These are phyloP conservation scores for Nipponacmea schrenckii DNA, from an alignment of 2,888 invertebrate species.

Conservation along the genomic window DNA sequence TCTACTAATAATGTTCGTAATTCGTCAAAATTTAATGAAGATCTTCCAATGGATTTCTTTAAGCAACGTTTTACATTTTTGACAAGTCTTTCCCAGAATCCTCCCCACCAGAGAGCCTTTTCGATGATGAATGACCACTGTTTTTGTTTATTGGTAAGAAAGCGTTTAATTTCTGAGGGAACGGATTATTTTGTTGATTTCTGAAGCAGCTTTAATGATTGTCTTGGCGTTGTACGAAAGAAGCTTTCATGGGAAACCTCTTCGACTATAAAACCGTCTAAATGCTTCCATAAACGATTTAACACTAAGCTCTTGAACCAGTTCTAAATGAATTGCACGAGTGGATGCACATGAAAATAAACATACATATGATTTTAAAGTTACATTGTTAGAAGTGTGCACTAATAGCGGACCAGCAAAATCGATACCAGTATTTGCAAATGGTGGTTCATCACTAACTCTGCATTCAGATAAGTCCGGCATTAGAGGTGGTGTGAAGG, in stretches of 20 bases:
- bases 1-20: background rate
- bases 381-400: slow-evolving; percentile 31
- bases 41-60: background rate
- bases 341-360: slow-evolving; percentile 33
- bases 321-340: slow-evolving; percentile 37
- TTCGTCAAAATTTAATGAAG: background rate
- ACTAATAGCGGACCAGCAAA: slow-evolving; percentile 36
- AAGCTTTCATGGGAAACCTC: background rate
- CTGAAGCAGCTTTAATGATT: background rate
- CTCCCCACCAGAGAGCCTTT: too few relatives aligned
- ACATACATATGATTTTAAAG: slow-evolving; percentile 32
- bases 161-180: too few relatives aligned
- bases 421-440: slow-evolving; percentile 31
- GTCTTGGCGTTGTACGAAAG: background rate
- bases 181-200: too few relatives aligned
- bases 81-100: too few relatives aligned
- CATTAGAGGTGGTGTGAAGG: background rate
- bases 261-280: slow-evolving; percentile 18
- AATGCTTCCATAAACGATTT: slow-evolving; percentile 34
- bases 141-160: too few relatives aligned
- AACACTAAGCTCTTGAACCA: slow-evolving; percentile 26
- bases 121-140: too few relatives aligned
- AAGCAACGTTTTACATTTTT: background rate
- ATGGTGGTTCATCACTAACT: slow-evolving; percentile 17
- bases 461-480: background rate